A percentile compares a stretch with the other conserved stretches of the same genome.
These are phyloP conservation scores for Egretta garzetta DNA, from an alignment of 2,113 vertebrate species.

Conservation along the genomic window DNA sequence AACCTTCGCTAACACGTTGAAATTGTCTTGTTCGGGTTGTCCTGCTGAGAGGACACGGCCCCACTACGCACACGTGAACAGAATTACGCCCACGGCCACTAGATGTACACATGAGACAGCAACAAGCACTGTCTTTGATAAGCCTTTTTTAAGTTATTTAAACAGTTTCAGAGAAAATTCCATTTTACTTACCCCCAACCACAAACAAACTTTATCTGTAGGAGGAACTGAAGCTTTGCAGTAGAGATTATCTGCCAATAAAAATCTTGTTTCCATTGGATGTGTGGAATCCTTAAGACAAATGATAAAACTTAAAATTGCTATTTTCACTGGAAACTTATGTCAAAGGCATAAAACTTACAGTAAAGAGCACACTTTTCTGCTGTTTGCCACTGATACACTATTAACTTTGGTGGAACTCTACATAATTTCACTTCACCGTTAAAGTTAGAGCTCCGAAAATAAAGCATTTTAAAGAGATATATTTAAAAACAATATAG, in stretches of 20 bases:
- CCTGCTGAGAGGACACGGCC: background rate
- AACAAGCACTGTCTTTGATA: background rate
- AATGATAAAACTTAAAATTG: constrained; percentile 41
- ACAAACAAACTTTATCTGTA: constrained; percentile 97
- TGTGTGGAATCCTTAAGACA: constrained; percentile 87
- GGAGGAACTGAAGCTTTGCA: constrained; percentile 95
- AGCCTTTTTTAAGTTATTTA: background rate
- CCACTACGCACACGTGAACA: rapidly evolving
- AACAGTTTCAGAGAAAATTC: background rate
- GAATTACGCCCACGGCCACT: rapidly evolving
- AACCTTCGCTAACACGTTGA: rapidly evolving
- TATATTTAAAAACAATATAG: background rate
- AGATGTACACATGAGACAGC: background rate
- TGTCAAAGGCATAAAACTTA: background rate
- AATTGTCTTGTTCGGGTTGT: background rate
- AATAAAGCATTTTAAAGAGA: background rate
- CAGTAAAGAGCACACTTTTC: constrained; percentile 42
- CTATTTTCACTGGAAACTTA: background rate
- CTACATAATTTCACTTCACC: background rate
- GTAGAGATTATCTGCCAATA: constrained; percentile 95
- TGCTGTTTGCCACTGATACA: background rate
- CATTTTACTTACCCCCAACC: constrained; percentile 92
- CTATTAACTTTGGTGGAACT: background rate
- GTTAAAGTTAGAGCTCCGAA: background rate
- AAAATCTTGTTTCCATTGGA: constrained; percentile 93